A percentile compares a stretch with the other conserved stretches of the same genome.
These are phyloP conservation scores for Meghimatium bilineatum DNA, from an alignment of 2,888 invertebrate genomes.

Conservation along the genomic window DNA sequence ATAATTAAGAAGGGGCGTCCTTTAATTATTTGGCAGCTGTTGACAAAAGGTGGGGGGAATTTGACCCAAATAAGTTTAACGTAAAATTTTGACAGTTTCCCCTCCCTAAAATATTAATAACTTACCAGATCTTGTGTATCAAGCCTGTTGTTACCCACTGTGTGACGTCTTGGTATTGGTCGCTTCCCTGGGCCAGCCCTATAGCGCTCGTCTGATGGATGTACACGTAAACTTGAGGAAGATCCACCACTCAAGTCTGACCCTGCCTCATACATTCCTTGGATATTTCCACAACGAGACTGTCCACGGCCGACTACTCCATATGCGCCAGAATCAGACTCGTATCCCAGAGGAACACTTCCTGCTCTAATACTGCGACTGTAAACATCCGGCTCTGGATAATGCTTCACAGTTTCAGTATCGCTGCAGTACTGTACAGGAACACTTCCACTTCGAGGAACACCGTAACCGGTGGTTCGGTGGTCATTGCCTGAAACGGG, in stretches of 20 bases:
- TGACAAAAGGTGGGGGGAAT: no score
- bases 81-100: no score
- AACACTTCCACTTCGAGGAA: conserved; percentile 3
- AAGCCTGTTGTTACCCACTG: conserved; percentile 15
- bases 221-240: not conserved
- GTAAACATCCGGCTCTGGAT: not conserved
- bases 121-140: conserved; percentile 29
- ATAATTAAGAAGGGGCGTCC: no score
- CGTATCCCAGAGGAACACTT: conserved; percentile 34
- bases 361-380: conserved; percentile 19
- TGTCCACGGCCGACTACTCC: not conserved
- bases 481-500: not conserved
- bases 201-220: conserved; percentile 33
- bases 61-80: no score
- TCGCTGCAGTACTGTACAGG: conserved; percentile 34
- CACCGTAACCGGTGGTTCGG: not conserved
- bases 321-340: conserved; percentile 33
- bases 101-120: no score
- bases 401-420: conserved; percentile 1
- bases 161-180: conserved; percentile 27
- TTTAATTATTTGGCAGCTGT: no score
- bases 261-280: not conserved
- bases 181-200: conserved; percentile 31
- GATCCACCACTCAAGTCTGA: not conserved
- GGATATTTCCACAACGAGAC: not conserved